phyloP scores from a whole-genome alignment of 2,113 vertebrate genomes.

The Saimiri boliviensis region DNA sequence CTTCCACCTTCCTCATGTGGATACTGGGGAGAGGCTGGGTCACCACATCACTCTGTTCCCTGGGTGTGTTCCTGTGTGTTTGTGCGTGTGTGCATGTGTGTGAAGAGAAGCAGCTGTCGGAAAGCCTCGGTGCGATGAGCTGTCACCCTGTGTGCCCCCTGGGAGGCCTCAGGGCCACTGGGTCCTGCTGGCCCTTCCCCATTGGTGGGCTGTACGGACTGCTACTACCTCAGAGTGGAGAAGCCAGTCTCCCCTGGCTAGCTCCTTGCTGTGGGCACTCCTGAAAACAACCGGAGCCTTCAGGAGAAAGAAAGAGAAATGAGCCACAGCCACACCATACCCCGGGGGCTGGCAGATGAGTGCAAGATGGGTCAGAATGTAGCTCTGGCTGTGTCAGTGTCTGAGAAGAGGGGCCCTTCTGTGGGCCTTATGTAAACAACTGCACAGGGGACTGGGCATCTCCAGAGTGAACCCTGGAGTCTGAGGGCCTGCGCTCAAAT shows the following conservation, averaged over 20 bases:
- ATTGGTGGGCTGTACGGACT: not conserved
- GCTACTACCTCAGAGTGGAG: not conserved
- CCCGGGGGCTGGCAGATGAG: not conserved
- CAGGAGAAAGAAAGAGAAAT: not conserved
- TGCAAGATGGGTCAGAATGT: not conserved
- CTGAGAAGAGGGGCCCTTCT: not conserved
- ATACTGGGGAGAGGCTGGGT: not conserved
- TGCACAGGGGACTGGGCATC: not conserved
- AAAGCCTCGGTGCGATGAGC: accelerated
- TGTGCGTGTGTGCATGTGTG: too few species aligned
- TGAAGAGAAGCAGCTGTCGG: not conserved
- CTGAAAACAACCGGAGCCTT: not conserved
- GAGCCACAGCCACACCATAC: not conserved
- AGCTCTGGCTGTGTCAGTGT: not conserved
- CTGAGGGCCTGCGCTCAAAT: not conserved
- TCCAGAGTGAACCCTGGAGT: not conserved
- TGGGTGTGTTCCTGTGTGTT: accelerated
- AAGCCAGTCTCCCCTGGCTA: not conserved
- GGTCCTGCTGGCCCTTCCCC: not conserved
- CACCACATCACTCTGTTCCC: too few species aligned
- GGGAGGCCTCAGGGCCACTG: not conserved
- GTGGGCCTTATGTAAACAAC: not conserved
- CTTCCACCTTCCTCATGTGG: too few species aligned
- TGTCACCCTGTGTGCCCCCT: not conserved
- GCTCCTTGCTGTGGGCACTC: not conserved